Conservation (phyloP, 2,888 invertebrate species). For the Strigamia crassipes region DNA sequence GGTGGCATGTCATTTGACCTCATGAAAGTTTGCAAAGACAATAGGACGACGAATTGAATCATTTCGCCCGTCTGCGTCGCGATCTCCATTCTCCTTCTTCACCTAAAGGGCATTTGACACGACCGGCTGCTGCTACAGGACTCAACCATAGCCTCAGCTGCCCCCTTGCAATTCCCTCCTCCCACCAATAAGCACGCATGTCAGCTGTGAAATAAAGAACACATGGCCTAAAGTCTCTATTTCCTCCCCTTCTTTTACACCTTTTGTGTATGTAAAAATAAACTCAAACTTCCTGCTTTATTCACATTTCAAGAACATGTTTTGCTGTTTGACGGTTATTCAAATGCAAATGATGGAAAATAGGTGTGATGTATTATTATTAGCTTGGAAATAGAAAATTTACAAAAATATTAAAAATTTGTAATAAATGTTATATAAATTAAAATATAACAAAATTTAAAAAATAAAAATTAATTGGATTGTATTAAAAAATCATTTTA, state of each 20-base stretch:
- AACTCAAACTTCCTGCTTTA: constrained; percentile 15
- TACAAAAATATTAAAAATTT: background rate
- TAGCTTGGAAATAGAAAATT: background rate
- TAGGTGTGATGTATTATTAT: too few relatives aligned
- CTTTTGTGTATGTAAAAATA: constrained; percentile 2
- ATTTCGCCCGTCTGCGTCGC: constrained; percentile 16
- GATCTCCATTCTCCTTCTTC: background rate
- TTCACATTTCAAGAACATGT: background rate
- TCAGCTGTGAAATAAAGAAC: constrained; percentile 25
- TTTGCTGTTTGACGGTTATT: background rate
- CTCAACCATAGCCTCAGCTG: background rate
- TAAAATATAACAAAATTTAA: too few relatives aligned
- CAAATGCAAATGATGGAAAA: background rate
- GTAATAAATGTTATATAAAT: too few relatives aligned
- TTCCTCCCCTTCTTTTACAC: constrained; percentile 8
- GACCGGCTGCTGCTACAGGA: constrained; percentile 7
- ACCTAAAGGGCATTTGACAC: constrained; percentile 34
- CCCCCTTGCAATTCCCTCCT: constrained; percentile 3
- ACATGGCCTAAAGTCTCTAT: constrained; percentile 19
- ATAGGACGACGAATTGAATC: constrained; percentile 27
- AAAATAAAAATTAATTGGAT: background rate
- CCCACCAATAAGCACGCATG: constrained; percentile 23
- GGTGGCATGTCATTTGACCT: background rate
- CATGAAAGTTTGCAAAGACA: constrained; percentile 35
- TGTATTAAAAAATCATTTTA: too few relatives aligned